A percentile compares a stretch with the other conserved stretches of the same genome.
phyloP scores from a whole-genome alignment of 92 coral and sea anemone genomes.

The Isaurus tuberculatus region DNA sequence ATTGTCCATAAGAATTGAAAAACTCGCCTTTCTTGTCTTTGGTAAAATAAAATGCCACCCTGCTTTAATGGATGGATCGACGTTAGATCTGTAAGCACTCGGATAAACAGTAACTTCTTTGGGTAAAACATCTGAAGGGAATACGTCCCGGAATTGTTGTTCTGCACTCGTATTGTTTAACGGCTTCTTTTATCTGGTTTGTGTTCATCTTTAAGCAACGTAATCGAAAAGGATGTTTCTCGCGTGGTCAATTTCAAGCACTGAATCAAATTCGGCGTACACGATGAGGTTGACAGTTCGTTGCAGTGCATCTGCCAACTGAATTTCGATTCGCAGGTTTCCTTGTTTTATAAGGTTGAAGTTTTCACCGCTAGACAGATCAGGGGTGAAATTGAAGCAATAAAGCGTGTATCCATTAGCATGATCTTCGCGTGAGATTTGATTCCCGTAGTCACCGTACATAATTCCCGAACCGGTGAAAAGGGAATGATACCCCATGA shows the following conservation, averaged over 20 bases:
- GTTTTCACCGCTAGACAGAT: slow-evolving; percentile 33
- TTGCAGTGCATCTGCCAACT: slow-evolving; percentile 48
- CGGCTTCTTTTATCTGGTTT: not conserved
- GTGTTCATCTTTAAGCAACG: not conserved
- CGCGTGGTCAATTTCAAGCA: not conserved
- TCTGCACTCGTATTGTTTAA: not conserved
- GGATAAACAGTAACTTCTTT: not conserved
- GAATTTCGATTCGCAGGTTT: slow-evolving; percentile 53
- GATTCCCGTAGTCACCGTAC: not conserved
- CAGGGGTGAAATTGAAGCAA: slow-evolving; percentile 55
- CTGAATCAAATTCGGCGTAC: not conserved
- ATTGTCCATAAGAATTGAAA: slow-evolving; percentile 66
- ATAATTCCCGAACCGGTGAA: not conserved
- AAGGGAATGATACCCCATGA: not conserved
- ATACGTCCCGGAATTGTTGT: not conserved
- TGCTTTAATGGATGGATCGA: slow-evolving; percentile 44
- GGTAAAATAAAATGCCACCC: slow-evolving; percentile 48
- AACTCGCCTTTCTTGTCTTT: slow-evolving; percentile 63
- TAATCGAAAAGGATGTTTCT: not conserved
- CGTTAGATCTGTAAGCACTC: not conserved
- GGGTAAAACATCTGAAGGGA: not conserved
- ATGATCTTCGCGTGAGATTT: too few species aligned
- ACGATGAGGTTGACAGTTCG: not conserved
- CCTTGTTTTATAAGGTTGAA: slow-evolving; percentile 50
- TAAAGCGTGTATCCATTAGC: not conserved